These are phyloP conservation scores for Ceratina japonica DNA, from an alignment of 1,140 invertebrate species.

Conservation along the genomic window DNA sequence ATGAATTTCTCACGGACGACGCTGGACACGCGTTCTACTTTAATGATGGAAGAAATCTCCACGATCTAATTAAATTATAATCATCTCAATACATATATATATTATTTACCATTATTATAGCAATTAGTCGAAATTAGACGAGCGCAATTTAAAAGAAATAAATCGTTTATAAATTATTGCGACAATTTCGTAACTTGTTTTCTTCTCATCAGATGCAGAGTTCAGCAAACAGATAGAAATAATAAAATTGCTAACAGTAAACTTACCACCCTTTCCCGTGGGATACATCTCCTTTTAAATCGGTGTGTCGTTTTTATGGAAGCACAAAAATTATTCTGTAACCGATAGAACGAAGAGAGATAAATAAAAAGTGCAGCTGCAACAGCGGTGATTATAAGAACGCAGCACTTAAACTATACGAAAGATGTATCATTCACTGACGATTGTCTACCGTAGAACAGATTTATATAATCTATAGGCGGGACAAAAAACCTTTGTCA, in stretches of 20 bases:
- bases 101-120: no score
- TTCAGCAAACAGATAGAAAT: not conserved
- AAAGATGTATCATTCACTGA: not conserved
- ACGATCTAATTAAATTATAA: not conserved
- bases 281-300: not conserved
- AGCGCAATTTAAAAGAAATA: no score
- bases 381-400: not conserved
- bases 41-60: not conserved
- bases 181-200: no score
- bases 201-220: not conserved
- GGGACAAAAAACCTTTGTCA: slow-evolving; percentile 30
- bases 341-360: no score
- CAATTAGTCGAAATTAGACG: no score
- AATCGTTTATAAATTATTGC: no score
- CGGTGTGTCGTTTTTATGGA: not conserved
- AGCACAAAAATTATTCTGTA: not conserved
- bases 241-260: not conserved
- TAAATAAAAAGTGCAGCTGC: not conserved
- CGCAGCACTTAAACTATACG: not conserved
- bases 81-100: no score
- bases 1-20: not conserved
- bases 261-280: not conserved
- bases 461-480: slow-evolving; percentile 23
- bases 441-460: not conserved
- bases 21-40: slow-evolving; percentile 3